phyloP scores from a whole-genome alignment of 2,113 vertebrate genomes.

The Campylomormyrus tamandua region DNA sequence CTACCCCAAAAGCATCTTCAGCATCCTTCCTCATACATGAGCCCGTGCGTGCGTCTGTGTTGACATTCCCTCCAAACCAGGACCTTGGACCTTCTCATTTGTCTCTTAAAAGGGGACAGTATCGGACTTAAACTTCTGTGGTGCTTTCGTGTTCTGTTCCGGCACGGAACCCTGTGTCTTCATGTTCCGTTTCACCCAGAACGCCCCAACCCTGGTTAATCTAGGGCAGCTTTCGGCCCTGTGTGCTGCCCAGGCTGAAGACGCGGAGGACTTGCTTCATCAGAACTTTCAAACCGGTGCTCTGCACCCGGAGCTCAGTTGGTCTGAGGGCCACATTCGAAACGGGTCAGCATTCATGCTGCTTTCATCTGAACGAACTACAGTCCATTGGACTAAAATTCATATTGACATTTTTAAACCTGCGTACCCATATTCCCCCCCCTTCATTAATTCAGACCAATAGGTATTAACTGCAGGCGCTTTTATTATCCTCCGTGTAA shows the following conservation, averaged over 20 bases:
- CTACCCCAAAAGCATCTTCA: background rate
- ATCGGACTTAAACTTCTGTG: background rate
- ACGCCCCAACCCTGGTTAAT: background rate
- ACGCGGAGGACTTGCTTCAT: background rate
- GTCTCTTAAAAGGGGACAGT: background rate
- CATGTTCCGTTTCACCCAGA: background rate
- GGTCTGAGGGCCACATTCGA: background rate
- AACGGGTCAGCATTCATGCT: background rate
- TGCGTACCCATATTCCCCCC: background rate
- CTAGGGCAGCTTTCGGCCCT: background rate
- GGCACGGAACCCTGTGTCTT: background rate
- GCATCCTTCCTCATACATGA: background rate
- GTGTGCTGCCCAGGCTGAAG: background rate
- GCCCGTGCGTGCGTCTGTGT: background rate
- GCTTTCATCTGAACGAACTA: background rate
- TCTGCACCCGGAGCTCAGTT: background rate
- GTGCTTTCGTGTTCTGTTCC: background rate
- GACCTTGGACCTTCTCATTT: background rate
- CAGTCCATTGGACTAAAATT: background rate
- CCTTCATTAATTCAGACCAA: background rate
- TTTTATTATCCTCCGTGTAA: background rate
- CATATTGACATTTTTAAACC: background rate
- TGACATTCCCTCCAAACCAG: background rate
- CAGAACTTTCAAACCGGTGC: background rate
- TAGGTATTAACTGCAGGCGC: background rate